Evolutionary conservation across 2,888 invertebrate genomes (phyloP), one percentile per base, ranked within the genome.

Genomic region (Hanleya hanleyi): DNA sequence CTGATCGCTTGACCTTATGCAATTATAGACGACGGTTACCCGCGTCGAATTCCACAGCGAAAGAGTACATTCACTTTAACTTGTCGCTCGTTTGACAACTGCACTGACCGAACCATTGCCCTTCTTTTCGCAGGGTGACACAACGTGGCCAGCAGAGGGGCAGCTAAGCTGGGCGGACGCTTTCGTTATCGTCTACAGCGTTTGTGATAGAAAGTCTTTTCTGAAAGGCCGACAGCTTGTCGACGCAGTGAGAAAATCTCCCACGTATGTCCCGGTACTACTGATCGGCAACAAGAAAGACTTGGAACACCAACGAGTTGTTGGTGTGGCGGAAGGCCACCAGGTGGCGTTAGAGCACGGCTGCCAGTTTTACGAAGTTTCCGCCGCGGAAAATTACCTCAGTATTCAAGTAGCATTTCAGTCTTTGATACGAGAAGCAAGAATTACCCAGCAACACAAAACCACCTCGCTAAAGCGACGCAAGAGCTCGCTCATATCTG

Each of bases 201-300:
- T 96, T 61, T 94, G 94, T 86, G 95, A 95, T 87, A 93, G 94
- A 77, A 93, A 93, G 70, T 95, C 95, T 82, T 96, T 95, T 90
- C 94, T 81, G 94, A 64, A 65, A 7, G 84, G 84, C 5, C 74
- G 73, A 35, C 57, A 61, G n/a, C 70, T 83, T 18, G 68, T 85
- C 3, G 75, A 81, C 12, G 62, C 73, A 1, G 71, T 84, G 5
- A 76, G 70, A 61, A 81, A 78, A 73, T 65, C 74, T 76, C 95
- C 95, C 26, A 94, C 94, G 67, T 95, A 95, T 88, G 94, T 94
- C 79, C 95, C 95, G 67, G 94, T 94, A 75, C 93, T 96, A 69
- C 90, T 96, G 67, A 92, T 96, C 75, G 96, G 95, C 74, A 96
- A 95, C 91, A 95, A 95, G 91, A 92, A 94, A 82, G 95, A 96